Percentiles rank a stretch among this genome's conserved stretches.
These are phyloP conservation scores for Athene cunicularia DNA, from an alignment of 2,113 vertebrate genomes.

Conservation along the genomic window DNA sequence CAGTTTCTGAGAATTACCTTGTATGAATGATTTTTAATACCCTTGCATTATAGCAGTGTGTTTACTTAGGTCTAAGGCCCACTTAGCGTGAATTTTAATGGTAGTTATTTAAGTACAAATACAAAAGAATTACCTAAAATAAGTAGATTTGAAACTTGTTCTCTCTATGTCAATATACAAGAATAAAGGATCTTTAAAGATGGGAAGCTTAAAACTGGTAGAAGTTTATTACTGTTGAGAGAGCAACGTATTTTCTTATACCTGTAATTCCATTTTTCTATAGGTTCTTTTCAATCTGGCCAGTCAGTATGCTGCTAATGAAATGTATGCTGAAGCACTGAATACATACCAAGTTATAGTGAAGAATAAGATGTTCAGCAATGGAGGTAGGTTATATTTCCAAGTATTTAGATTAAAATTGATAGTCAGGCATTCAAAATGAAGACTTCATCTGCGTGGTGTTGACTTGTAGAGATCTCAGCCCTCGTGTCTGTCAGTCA, in stretches of 20 bases:
- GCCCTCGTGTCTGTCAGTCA: neutral
- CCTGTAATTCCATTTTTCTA: neutral
- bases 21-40: neutral
- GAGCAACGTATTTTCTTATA: neutral
- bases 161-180: neutral
- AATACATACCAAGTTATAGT: conserved; percentile 96
- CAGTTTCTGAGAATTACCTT: neutral
- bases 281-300: conserved; percentile 96
- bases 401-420: neutral
- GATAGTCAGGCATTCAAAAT: neutral
- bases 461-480: neutral
- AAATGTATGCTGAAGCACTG: conserved; percentile 94
- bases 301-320: conserved; percentile 93
- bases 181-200: neutral
- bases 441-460: neutral
- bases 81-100: neutral
- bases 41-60: neutral
- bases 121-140: neutral
- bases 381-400: conserved; percentile 82
- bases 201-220: neutral
- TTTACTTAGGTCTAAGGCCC: neutral
- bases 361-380: conserved; percentile 97
- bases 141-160: neutral
- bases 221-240: neutral
- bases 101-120: neutral